Conservation (phyloP, 2,888 invertebrate genomes). For the Imbricaverruca yamaguchii region DNA sequence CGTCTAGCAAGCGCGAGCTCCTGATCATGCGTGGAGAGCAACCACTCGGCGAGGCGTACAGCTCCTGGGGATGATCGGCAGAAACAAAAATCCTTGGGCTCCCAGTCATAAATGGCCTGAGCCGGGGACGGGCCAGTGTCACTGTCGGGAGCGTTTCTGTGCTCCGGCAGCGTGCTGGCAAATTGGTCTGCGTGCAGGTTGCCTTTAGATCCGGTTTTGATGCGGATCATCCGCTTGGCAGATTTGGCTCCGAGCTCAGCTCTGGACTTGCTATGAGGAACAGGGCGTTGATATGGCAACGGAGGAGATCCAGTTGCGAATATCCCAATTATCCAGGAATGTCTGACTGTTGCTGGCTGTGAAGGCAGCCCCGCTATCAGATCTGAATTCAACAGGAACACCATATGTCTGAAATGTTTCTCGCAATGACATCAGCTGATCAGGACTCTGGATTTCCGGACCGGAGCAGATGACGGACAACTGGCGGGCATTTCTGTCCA, state of each 20-base stretch:
- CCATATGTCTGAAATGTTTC: too few species aligned
- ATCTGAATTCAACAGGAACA: too few species aligned
- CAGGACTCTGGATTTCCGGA: too few species aligned
- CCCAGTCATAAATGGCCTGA: background rate
- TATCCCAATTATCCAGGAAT: too few species aligned
- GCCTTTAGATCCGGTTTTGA: background rate
- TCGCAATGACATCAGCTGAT: too few species aligned
- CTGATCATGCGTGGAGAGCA: background rate
- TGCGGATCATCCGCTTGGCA: background rate
- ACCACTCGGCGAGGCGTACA: background rate
- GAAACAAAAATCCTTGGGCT: conserved; percentile 3
- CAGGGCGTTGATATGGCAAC: too few species aligned
- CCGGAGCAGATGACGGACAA: too few species aligned
- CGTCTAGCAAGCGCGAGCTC: too few species aligned
- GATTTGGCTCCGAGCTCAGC: conserved; percentile 12
- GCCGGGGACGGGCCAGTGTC: conserved; percentile 3
- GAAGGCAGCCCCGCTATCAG: too few species aligned
- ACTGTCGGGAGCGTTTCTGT: conserved; percentile 18
- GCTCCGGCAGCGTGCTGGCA: background rate
- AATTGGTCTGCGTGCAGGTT: background rate
- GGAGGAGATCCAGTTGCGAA: too few species aligned
- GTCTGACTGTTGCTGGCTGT: too few species aligned
- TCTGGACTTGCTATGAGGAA: background rate
- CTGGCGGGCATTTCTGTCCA: too few species aligned
- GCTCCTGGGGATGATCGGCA: background rate